These are phyloP conservation scores for Brotula barbata DNA, from an alignment of 2,797 vertebrate species.

Conservation along the genomic window DNA sequence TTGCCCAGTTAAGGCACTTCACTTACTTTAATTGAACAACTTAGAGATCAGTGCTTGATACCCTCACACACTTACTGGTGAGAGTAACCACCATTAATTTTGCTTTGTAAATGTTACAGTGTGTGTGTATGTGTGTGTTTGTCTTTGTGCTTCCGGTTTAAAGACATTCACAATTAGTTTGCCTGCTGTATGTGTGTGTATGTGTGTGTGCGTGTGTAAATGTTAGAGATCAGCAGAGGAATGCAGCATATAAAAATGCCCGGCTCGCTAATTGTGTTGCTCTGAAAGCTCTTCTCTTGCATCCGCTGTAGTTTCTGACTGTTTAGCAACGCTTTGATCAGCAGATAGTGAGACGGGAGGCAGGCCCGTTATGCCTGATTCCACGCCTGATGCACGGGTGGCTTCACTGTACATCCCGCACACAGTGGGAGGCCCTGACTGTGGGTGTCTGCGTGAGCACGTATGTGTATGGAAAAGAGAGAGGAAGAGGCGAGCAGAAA, in stretches of 20 bases:
- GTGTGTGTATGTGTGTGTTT: neutral
- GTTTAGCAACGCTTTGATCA: slow-evolving; percentile 77
- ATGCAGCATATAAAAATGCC: slow-evolving; percentile 41
- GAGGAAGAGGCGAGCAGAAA: neutral
- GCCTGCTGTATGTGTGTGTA: slow-evolving; percentile 11
- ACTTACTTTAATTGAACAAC: slow-evolving; percentile 65
- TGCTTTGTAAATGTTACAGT: slow-evolving; percentile 12
- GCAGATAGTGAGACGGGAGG: slow-evolving; percentile 62
- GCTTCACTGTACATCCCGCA: slow-evolving; percentile 45
- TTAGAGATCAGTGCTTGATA: slow-evolving; percentile 49
- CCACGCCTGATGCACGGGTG: slow-evolving; percentile 46
- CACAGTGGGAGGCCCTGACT: slow-evolving; percentile 48
- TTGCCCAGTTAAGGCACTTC: slow-evolving; percentile 42
- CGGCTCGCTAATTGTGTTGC: slow-evolving; percentile 62
- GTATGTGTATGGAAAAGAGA: neutral
- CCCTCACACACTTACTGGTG: slow-evolving; percentile 38
- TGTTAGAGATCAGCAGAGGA: slow-evolving; percentile 21
- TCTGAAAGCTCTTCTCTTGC: slow-evolving; percentile 49
- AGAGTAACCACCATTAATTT: slow-evolving; percentile 24
- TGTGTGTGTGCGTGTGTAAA: slow-evolving; percentile 25
- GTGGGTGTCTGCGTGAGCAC: slow-evolving; percentile 2
- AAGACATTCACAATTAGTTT: no score
- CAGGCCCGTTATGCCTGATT: slow-evolving; percentile 49
- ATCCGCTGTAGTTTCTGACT: slow-evolving; percentile 66
- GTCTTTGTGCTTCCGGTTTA: no score